These are phyloP conservation scores for Zhuqinia jingwanae DNA, from an alignment of 2,888 invertebrate species.

Conservation along the genomic window DNA sequence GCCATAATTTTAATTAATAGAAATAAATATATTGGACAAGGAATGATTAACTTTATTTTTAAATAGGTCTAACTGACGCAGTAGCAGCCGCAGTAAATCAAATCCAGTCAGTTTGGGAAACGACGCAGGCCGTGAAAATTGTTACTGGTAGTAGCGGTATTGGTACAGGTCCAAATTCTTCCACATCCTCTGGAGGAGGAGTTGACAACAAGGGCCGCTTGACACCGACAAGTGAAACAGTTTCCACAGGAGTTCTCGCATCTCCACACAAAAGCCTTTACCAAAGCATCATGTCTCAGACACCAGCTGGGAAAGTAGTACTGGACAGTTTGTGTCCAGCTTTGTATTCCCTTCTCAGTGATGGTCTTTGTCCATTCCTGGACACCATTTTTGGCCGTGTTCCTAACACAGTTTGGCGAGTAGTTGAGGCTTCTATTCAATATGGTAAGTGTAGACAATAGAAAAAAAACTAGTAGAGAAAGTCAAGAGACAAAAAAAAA, in stretches of 20 bases:
- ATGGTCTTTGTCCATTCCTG: conserved; percentile 90
- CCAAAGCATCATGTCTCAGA: conserved; percentile 75
- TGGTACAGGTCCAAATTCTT: conserved; percentile 29
- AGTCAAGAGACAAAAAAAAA: background rate
- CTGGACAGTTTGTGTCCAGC: conserved; percentile 91
- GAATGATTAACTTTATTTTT: background rate
- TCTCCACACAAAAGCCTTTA: conserved; percentile 68
- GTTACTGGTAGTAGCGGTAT: conserved; percentile 36
- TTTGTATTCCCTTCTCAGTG: conserved; percentile 90
- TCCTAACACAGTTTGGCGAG: conserved; percentile 93
- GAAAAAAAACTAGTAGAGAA: background rate
- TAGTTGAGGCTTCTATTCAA: conserved; percentile 93
- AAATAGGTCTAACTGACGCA: conserved; percentile 86
- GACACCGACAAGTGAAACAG: conserved; percentile 62
- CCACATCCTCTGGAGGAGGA: conserved; percentile 27
- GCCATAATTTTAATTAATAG: too few species aligned
- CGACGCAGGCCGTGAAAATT: conserved; percentile 61
- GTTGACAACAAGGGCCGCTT: conserved; percentile 59
- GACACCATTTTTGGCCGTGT: conserved; percentile 93
- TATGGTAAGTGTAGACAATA: conserved; percentile 84
- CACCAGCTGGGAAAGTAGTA: conserved; percentile 87
- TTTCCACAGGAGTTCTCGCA: conserved; percentile 24
- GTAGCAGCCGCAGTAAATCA: conserved; percentile 89
- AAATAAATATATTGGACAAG: background rate
- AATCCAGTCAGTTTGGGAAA: conserved; percentile 75